Percentiles rank a stretch among this genome's conserved stretches.
phyloP scores from a whole-genome alignment of 2,113 vertebrate species.

The Leucosticte australis region DNA sequence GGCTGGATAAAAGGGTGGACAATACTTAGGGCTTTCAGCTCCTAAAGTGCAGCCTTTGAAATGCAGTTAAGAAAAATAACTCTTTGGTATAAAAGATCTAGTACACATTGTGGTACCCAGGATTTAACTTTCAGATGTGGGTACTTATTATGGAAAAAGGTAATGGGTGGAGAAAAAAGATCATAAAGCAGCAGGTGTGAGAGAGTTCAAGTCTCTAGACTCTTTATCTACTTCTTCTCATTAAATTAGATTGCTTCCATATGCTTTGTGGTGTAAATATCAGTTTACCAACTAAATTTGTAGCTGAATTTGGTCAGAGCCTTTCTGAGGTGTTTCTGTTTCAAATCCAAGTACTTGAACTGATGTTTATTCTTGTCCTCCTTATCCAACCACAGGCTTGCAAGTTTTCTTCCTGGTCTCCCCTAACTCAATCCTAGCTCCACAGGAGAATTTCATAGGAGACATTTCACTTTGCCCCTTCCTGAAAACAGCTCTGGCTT shows the following conservation, averaged over 20 bases:
- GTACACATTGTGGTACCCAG: not conserved
- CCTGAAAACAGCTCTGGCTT: not conserved
- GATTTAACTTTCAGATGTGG: not conserved
- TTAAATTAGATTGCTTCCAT: not conserved
- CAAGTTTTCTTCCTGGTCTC: not conserved
- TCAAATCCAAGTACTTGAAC: not conserved
- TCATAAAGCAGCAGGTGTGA: not conserved
- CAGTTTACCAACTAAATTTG: not conserved
- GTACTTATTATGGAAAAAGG: not conserved
- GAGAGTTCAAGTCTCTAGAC: not conserved
- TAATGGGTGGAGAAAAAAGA: not conserved
- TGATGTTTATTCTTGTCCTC: not conserved
- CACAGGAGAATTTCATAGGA: not conserved
- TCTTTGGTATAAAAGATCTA: not conserved
- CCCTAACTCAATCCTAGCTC: not conserved
- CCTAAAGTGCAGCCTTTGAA: not conserved
- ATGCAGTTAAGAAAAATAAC: not conserved
- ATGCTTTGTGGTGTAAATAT: not conserved
- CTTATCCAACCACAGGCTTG: rapidly evolving
- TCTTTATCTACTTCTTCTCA: not conserved
- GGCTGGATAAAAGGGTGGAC: not conserved
- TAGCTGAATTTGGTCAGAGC: not conserved
- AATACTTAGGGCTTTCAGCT: not conserved
- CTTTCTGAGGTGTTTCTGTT: not conserved
- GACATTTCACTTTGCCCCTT: not conserved